phyloP scores from a whole-genome alignment of 1,140 invertebrate genomes.

The Drosophila hydei region DNA sequence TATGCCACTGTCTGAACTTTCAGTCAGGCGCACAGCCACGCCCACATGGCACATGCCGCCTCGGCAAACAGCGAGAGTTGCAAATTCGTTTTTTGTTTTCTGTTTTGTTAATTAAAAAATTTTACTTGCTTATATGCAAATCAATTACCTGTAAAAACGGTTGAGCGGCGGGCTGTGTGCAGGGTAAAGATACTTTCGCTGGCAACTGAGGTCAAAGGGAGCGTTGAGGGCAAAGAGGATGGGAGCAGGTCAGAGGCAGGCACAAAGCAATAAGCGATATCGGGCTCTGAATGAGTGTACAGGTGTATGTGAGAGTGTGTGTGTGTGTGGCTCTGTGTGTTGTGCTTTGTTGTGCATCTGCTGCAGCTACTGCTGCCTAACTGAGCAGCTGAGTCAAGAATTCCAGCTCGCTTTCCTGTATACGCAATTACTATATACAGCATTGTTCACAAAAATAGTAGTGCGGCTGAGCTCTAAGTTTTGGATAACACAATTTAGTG shows the following conservation, averaged over 20 bases:
- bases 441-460: too few species aligned
- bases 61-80: slow-evolving; percentile 4
- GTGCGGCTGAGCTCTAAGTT: too few species aligned
- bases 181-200: neutral
- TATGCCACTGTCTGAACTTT: slow-evolving; percentile 69
- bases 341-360: too few species aligned
- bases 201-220: neutral
- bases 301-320: slow-evolving; percentile 18
- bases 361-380: slow-evolving; percentile 6
- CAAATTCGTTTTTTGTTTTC: slow-evolving; percentile 29
- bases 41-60: neutral
- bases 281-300: slow-evolving; percentile 8
- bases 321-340: too few species aligned
- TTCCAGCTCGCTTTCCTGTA: neutral
- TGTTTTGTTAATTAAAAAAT: slow-evolving; percentile 70
- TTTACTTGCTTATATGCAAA: slow-evolving; percentile 69
- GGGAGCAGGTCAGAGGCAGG: neutral
- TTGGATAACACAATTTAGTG: too few species aligned
- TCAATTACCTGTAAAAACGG: slow-evolving; percentile 54
- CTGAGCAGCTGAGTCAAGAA: too few species aligned
- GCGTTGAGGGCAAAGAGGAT: neutral
- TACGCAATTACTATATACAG: too few species aligned
- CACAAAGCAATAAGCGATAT: slow-evolving; percentile 28
- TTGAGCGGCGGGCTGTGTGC: neutral
- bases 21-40: slow-evolving; percentile 15